These are phyloP conservation scores for Platorchestia sp. DNA, from an alignment of 1,140 invertebrate genomes.

Conservation along the genomic window DNA sequence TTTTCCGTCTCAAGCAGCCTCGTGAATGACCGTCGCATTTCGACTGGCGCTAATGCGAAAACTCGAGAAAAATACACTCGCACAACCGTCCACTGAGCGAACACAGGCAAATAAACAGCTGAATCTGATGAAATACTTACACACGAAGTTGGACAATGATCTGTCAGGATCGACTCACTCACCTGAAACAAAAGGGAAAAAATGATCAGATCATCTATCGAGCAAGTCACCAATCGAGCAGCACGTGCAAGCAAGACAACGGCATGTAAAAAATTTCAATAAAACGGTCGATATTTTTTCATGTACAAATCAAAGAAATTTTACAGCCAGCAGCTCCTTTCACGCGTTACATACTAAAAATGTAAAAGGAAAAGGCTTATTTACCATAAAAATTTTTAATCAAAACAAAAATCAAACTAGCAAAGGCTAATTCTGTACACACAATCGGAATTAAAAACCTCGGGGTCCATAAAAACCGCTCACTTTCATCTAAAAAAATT, in stretches of 20 bases:
- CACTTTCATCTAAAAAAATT: background rate
- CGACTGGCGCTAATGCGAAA: too few species aligned
- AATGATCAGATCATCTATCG: background rate
- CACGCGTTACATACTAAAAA: too few species aligned
- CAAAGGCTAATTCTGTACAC: too few species aligned
- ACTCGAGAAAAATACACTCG: too few species aligned
- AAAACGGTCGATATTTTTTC: background rate
- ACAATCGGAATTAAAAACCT: background rate
- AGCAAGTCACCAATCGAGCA: background rate
- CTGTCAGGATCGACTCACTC: background rate
- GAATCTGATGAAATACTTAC: background rate
- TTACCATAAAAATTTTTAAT: background rate
- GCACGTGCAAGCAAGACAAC: background rate
- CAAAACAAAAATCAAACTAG: too few species aligned
- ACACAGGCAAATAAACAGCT: too few species aligned
- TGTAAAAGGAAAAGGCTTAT: background rate
- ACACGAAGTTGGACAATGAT: background rate
- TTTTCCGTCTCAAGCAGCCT: background rate
- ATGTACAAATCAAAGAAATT: too few species aligned
- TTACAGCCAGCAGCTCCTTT: too few species aligned
- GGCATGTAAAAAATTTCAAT: background rate
- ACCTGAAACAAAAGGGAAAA: background rate
- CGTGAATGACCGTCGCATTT: background rate
- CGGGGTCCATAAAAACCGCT: background rate
- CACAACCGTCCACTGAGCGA: too few species aligned